These are phyloP conservation scores for Serranus cabrilla DNA, from an alignment of 2,797 vertebrate genomes.

Conservation along the genomic window DNA sequence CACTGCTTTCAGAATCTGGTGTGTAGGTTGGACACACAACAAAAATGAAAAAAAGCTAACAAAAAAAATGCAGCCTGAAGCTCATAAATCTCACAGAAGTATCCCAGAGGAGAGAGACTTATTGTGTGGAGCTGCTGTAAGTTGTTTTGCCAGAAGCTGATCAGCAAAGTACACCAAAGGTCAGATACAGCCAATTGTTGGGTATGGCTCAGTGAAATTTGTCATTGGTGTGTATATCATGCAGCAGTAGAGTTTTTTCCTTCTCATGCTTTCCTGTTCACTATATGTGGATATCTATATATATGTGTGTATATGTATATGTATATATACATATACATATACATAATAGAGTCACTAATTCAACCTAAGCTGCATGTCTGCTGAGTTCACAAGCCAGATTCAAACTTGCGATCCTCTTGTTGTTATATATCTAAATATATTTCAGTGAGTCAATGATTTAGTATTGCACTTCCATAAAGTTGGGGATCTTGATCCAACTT, in stretches of 20 bases:
- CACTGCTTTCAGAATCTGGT: constrained; percentile 51
- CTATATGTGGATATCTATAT: too few species aligned
- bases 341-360: too few species aligned
- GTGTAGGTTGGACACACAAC: constrained; percentile 65
- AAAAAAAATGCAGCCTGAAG: constrained; percentile 51
- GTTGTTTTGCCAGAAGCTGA: constrained; percentile 73
- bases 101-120: constrained; percentile 68
- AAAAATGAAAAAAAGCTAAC: too few species aligned
- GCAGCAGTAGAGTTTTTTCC: neutral
- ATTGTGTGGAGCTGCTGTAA: constrained; percentile 64
- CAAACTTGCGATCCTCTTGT: too few species aligned
- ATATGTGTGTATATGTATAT: too few species aligned
- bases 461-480: neutral
- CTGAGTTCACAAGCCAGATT: too few species aligned
- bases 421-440: too few species aligned
- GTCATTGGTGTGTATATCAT: constrained; percentile 38
- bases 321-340: too few species aligned
- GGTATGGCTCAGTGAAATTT: constrained; percentile 52
- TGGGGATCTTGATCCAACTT: neutral
- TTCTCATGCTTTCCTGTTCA: neutral
- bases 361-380: too few species aligned
- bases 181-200: constrained; percentile 56
- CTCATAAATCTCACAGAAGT: constrained; percentile 67
- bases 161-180: constrained; percentile 70
- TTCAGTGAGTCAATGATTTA: neutral